phyloP scores from a whole-genome alignment of 2,797 vertebrate species.

The Propithecus deckenii region DNA sequence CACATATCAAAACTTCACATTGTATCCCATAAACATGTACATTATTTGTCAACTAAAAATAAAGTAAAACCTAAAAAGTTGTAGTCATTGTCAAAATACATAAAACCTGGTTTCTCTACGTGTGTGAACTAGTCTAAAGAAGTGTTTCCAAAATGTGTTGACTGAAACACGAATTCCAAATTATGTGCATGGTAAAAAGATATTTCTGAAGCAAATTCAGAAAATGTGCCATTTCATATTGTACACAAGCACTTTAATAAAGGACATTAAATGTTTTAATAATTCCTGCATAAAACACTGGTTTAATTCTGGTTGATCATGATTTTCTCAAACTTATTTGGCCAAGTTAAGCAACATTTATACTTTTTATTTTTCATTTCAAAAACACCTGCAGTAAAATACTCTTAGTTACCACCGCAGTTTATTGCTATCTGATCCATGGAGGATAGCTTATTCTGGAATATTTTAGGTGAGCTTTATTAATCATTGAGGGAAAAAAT shows the following conservation, averaged over 20 bases:
- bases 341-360: background rate
- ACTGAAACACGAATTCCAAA: background rate
- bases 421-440: background rate
- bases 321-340: background rate
- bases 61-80: background rate
- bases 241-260: background rate
- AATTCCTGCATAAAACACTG: background rate
- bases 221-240: background rate
- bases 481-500: background rate
- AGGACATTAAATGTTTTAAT: background rate
- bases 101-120: background rate
- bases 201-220: background rate
- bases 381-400: background rate
- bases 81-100: background rate
- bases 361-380: background rate
- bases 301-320: background rate
- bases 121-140: background rate
- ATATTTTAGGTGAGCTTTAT: background rate
- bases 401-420: background rate
- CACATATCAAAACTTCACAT: background rate
- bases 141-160: background rate
- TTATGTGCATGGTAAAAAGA: background rate
- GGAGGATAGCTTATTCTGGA: background rate
- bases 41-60: background rate
- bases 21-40: background rate